A percentile compares a stretch with the other conserved stretches of the same genome.
Evolutionary conservation across 2,113 vertebrate species (phyloP).

Genomic region (Panurus biarmicus): DNA sequence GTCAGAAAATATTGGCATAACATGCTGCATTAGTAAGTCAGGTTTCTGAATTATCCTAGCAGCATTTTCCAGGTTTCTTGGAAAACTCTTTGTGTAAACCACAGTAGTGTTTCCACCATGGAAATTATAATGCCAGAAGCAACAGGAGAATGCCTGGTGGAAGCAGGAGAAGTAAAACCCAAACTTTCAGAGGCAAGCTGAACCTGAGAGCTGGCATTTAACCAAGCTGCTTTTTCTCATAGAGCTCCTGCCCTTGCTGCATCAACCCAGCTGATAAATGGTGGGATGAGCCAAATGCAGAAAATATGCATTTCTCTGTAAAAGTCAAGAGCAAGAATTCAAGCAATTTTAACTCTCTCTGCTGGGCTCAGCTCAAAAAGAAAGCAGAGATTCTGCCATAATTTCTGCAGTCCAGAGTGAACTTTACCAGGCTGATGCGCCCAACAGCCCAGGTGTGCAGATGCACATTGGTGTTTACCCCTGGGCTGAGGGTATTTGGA

Average conservation of each 20-base stretch:
- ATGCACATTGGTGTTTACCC: fast-evolving
- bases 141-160: not conserved
- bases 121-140: not conserved
- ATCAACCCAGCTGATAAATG: not conserved
- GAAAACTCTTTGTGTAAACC: not conserved
- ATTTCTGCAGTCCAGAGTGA: not conserved
- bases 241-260: not conserved
- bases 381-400: not conserved
- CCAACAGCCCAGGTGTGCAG: not conserved
- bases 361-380: not conserved
- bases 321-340: not conserved
- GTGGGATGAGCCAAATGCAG: not conserved
- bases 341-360: not conserved
- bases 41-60: not conserved
- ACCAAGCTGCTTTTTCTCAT: not conserved
- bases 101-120: not conserved
- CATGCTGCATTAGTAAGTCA: not conserved
- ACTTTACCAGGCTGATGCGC: fast-evolving
- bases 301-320: not conserved
- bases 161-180: not conserved
- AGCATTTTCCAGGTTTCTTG: not conserved
- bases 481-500: not conserved
- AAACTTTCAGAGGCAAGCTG: not conserved
- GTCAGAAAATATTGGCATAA: not conserved
- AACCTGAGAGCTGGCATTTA: not conserved